These are phyloP conservation scores for Torymus auratus DNA, from an alignment of 2,888 invertebrate species.

Conservation along the genomic window DNA sequence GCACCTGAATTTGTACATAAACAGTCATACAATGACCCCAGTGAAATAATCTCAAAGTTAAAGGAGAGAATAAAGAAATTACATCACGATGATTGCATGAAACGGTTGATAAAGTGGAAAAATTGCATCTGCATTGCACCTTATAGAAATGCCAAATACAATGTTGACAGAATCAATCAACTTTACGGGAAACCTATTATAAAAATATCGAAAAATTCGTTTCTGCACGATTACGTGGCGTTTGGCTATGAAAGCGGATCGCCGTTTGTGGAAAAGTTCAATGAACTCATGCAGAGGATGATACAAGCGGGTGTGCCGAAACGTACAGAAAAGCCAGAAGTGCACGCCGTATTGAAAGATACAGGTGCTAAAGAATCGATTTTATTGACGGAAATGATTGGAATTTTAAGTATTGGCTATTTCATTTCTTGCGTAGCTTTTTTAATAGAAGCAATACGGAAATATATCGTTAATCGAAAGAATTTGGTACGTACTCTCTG, in stretches of 20 bases:
- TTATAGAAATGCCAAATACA: not conserved
- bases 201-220: not conserved
- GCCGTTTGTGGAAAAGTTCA: slow-evolving; percentile 20
- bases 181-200: not conserved
- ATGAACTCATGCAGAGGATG: slow-evolving; percentile 12
- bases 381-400: too few species aligned
- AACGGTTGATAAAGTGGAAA: not conserved
- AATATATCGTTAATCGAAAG: too few species aligned
- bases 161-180: not conserved
- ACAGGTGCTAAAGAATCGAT: too few species aligned
- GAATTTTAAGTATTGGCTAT: not conserved
- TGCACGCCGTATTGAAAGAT: too few species aligned
- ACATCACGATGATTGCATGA: not conserved
- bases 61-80: not conserved
- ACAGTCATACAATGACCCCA: slow-evolving; percentile 10
- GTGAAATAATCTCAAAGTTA: slow-evolving; percentile 3
- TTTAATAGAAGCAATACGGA: not conserved
- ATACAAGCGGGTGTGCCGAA: slow-evolving; percentile 15
- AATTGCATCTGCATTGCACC: slow-evolving; percentile 1
- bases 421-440: not conserved
- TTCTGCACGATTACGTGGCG: slow-evolving; percentile 12
- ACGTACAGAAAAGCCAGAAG: not conserved
- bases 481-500: too few species aligned
- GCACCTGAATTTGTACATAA: not conserved
- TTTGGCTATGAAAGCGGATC: slow-evolving; percentile 25